These are phyloP conservation scores for Sylvia borin DNA, from an alignment of 2,797 vertebrate species.

Conservation along the genomic window DNA sequence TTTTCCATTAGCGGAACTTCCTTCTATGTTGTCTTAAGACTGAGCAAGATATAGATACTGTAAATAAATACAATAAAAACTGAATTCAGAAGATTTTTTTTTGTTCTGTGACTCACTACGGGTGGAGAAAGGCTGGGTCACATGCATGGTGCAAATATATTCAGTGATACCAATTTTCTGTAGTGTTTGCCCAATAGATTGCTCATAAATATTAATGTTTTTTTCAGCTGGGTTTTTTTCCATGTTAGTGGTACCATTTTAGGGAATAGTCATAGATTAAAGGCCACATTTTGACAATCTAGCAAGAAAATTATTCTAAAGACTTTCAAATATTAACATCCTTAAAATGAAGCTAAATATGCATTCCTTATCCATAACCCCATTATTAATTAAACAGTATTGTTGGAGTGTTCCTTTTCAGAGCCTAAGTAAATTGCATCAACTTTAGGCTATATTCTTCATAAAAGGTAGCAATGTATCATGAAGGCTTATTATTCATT, in stretches of 20 bases:
- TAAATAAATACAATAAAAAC: not conserved
- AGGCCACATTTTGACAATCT: constrained; percentile 12
- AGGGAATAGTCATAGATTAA: not conserved
- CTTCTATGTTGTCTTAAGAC: not conserved
- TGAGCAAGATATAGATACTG: not conserved
- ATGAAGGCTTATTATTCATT: not conserved
- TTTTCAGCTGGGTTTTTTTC: not conserved
- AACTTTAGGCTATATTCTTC: not conserved
- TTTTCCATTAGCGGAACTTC: not conserved
- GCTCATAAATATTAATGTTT: constrained; percentile 21
- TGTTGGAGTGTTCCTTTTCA: not conserved
- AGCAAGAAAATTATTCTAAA: not conserved
- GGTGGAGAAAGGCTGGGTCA: not conserved
- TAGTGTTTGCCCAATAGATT: constrained; percentile 10
- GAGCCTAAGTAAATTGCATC: not conserved
- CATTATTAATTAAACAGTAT: not conserved
- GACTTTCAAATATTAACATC: constrained; percentile 5
- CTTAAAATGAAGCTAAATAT: not conserved
- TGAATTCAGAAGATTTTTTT: not conserved
- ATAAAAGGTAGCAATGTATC: not conserved
- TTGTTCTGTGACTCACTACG: not conserved
- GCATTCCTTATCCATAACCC: not conserved
- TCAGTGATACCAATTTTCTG: not conserved
- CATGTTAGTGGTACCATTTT: not conserved
- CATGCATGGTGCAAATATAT: not conserved